These are phyloP conservation scores for Aselliscus stoliczkanus DNA, from an alignment of 2,797 vertebrate genomes.

Conservation along the genomic window DNA sequence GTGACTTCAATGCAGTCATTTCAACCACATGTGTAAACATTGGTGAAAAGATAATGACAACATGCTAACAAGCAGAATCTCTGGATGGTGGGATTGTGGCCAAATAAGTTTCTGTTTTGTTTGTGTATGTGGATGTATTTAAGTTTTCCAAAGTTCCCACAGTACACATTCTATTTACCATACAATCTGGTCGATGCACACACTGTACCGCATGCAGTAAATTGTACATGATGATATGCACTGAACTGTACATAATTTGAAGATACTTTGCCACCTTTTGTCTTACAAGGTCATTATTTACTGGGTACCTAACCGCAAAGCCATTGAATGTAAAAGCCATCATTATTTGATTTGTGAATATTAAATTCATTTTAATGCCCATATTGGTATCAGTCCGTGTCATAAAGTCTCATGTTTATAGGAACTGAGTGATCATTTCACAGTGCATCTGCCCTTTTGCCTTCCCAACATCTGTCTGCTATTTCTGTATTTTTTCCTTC, in stretches of 20 bases:
- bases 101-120: background rate
- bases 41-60: background rate
- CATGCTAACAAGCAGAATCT: background rate
- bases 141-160: background rate
- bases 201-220: background rate
- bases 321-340: background rate
- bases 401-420: background rate
- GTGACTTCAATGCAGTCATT: background rate
- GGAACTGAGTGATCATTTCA: background rate
- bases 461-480: slow-evolving; percentile 19
- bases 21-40: background rate
- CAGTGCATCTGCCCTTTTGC: background rate
- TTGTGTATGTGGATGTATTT: background rate
- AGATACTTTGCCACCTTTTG: background rate
- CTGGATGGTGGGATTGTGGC: background rate
- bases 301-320: slow-evolving; percentile 4
- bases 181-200: background rate
- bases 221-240: background rate
- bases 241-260: background rate
- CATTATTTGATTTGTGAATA: slow-evolving; percentile 30
- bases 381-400: background rate
- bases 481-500: slow-evolving; percentile 1
- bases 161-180: background rate
- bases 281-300: slow-evolving; percentile 21
- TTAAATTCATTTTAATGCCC: background rate